These are phyloP conservation scores for Phaethornis superciliosus DNA, from an alignment of 2,113 vertebrate genomes.

Conservation along the genomic window DNA sequence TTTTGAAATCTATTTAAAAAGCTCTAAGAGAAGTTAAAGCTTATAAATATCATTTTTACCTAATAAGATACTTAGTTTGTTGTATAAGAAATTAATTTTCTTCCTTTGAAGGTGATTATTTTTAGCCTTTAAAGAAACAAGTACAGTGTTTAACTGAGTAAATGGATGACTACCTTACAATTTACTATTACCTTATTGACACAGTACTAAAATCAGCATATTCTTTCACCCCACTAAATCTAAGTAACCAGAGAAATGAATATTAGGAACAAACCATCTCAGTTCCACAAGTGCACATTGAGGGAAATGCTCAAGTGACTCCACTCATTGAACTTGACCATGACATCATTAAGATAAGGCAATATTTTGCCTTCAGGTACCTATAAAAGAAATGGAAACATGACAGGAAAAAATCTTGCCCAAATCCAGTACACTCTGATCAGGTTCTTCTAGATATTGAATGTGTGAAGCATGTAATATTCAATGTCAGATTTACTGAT, in stretches of 20 bases:
- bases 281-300: rapidly evolving
- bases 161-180: background rate
- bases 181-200: background rate
- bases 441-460: background rate
- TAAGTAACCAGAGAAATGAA: background rate
- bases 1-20: background rate
- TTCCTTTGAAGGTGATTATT: background rate
- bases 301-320: background rate
- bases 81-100: background rate
- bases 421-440: no score
- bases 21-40: background rate
- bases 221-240: background rate
- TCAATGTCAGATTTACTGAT: background rate
- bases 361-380: background rate
- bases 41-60: background rate
- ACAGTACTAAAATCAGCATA: background rate
- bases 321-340: rapidly evolving
- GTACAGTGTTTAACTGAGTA: background rate
- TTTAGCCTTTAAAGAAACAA: background rate
- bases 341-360: rapidly evolving
- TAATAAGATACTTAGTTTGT: background rate
- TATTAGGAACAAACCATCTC: background rate
- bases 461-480: rapidly evolving
- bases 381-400: rapidly evolving
- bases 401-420: rapidly evolving